Percentiles rank a stretch among this genome's conserved stretches.
These are phyloP conservation scores for Cataglyphis cursor DNA, from an alignment of 2,888 invertebrate genomes.

Conservation along the genomic window DNA sequence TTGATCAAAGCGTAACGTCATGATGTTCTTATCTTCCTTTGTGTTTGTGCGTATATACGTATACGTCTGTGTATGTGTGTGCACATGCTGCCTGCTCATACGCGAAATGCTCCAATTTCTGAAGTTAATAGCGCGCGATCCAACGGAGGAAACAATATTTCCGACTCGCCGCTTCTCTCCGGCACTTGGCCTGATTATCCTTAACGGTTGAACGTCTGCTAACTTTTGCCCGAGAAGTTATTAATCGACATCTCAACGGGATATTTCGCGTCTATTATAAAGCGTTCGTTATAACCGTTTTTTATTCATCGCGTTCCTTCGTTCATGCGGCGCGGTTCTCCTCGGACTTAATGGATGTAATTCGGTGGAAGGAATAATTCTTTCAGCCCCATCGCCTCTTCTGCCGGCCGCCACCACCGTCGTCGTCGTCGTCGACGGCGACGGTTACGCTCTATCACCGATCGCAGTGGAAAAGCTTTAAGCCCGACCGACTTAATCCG, in stretches of 20 bases:
- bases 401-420: constrained; percentile 28
- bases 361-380: constrained; percentile 69
- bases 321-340: constrained; percentile 44
- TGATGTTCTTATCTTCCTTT: neutral
- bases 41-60: neutral
- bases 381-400: constrained; percentile 69
- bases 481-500: constrained; percentile 77
- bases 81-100: constrained; percentile 4
- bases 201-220: constrained; percentile 45
- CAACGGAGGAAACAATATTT: constrained; percentile 48
- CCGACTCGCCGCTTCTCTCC: constrained; percentile 16
- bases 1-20: constrained; percentile 36
- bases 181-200: constrained; percentile 47
- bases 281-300: constrained; percentile 45
- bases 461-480: constrained; percentile 70
- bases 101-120: constrained; percentile 38
- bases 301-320: constrained; percentile 45
- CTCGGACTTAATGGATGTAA: constrained; percentile 61
- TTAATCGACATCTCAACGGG: constrained; percentile 52
- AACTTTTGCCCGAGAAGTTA: constrained; percentile 56
- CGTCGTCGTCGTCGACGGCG: constrained; percentile 19
- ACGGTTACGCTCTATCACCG: constrained; percentile 71
- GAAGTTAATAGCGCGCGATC: constrained; percentile 55
- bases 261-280: constrained; percentile 57
- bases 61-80: too few relatives aligned